Percentiles rank a stretch among this genome's conserved stretches.
phyloP scores from a whole-genome alignment of 2,888 invertebrate genomes.

The Adelphocoris suturalis region DNA sequence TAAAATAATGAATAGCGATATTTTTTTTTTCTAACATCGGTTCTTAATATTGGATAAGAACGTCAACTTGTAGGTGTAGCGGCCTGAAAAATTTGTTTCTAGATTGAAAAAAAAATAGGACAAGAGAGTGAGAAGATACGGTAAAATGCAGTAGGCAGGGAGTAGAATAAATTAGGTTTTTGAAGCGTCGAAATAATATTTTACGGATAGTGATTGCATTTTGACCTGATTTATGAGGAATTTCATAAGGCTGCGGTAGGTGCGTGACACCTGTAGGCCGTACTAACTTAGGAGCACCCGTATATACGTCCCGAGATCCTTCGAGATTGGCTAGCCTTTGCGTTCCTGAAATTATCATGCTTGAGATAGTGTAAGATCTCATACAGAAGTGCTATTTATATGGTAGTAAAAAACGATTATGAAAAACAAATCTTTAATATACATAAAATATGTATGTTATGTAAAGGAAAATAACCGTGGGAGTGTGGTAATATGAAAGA shows the following conservation, averaged over 20 bases:
- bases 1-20: not conserved
- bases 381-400: no score
- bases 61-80: not conserved
- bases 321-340: not conserved
- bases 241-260: not conserved
- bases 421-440: no score
- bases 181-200: constrained; percentile 5
- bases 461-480: no score
- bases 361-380: no score
- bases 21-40: not conserved
- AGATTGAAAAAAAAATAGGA: not conserved
- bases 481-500: no score
- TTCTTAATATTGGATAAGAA: not conserved
- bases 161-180: not conserved
- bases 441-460: no score
- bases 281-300: not conserved
- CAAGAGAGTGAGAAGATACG: not conserved
- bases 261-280: constrained; percentile 1
- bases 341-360: no score
- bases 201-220: not conserved
- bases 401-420: no score
- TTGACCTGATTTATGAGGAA: not conserved
- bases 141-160: not conserved
- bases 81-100: not conserved
- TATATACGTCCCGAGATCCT: not conserved